Evolutionary conservation across 1,140 invertebrate genomes (phyloP).

Genomic region (Zaprionus capensis): DNA sequence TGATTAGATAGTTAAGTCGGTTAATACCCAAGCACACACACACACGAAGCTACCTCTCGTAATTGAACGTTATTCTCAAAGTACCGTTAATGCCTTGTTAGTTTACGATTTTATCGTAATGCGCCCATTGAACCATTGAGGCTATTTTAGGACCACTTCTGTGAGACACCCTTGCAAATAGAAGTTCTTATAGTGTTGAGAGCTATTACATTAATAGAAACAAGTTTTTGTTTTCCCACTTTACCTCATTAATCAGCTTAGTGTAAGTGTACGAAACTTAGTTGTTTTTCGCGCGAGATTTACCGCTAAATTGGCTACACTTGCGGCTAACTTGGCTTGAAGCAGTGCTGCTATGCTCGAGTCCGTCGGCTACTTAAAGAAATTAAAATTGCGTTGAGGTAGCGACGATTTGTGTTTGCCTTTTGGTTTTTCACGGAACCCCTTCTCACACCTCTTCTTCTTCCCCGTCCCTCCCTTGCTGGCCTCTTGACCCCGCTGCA

Average conservation of each 20-base stretch:
- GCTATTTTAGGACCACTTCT: no score
- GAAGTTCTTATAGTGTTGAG: no score
- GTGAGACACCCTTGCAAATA: no score
- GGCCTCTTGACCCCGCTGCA: neutral
- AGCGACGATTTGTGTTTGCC: slow-evolving; percentile 18
- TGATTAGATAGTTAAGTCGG: no score
- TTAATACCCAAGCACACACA: no score
- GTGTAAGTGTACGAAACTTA: no score
- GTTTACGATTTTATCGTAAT: neutral
- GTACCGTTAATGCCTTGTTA: slow-evolving; percentile 32
- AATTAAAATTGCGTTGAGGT: slow-evolving; percentile 57
- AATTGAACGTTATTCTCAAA: neutral
- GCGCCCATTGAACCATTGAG: neutral
- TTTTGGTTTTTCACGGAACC: neutral
- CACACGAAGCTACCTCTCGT: neutral
- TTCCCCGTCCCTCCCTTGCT: neutral
- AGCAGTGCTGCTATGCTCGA: no score
- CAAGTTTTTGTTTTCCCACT: no score
- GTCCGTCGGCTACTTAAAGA: slow-evolving; percentile 50
- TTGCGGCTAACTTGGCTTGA: slow-evolving; percentile 17
- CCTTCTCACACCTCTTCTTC: neutral
- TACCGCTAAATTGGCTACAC: neutral
- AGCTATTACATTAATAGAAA: no score
- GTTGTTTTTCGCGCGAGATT: neutral
- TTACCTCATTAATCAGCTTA: no score